Base-by-base conservation (phyloP, 2,113 vertebrate genomes). In the Charadrius vociferus region DNA sequence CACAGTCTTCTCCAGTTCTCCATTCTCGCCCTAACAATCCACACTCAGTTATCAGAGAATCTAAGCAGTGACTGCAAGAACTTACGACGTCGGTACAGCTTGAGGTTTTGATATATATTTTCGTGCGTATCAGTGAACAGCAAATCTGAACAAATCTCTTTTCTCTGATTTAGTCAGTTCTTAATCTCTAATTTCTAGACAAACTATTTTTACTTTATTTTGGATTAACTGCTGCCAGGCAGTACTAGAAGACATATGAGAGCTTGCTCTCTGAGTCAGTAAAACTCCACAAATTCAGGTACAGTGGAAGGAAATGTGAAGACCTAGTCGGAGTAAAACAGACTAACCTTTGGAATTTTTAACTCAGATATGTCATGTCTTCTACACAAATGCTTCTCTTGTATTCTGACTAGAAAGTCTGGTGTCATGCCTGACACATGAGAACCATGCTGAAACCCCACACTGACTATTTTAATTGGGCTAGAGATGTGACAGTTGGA, bases 61-160 rank as follows among this genome's bases (percentile, higher is more conserved):
- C 10, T 36, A 53, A 58, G 16, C 45, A 73, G n/a, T 34, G 27
- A 58, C 47, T 88, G n/a, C 66, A 87, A 82, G 58, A 86, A 75
- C 10, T 80, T 75, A 68, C 0, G 0, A 61, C 0, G 0, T 70
- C 55, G 63, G 30, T 49, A 52, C 6, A 30, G 52, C 37, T 92
- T 77, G 71, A 73, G 47, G 49, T 56, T 77, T 91, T 78, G 8
- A 81, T 41, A 27, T 10, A 14, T 13, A 32, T 49, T 78, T 61
- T 75, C 3, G 1, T 67, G 58, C 20, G 3, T n/a, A 75, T 53
- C 79, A 59, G 37, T 53, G 29, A 95, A 80, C 10, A 78, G 63
- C 18, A 80, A 9, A 49, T 36, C 39, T 70, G 45, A 91, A 50
- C 41, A 87, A 87, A 88, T 39, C 7, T 61, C 39, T 74, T 83